These are phyloP conservation scores for Taenioides sp. DNA, from an alignment of 2,797 vertebrate species.

Conservation along the genomic window DNA sequence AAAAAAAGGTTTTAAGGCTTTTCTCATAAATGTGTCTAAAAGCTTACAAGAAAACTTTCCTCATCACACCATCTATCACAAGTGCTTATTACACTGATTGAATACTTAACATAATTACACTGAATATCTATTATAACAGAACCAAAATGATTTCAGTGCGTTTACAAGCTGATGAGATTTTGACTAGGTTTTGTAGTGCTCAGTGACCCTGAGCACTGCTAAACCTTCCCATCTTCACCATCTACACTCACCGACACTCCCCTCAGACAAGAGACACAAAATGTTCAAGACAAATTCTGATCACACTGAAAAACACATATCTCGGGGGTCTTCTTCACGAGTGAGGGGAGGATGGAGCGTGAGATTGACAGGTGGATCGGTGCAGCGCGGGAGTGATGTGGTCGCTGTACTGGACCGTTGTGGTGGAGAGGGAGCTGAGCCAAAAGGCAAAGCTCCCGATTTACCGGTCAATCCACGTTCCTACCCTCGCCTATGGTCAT, in stretches of 20 bases:
- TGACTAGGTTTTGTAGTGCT: not conserved
- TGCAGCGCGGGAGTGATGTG: no score
- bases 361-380: no score
- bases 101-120: not conserved
- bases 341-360: no score
- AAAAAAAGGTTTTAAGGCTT: not conserved
- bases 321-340: no score
- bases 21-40: not conserved
- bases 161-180: not conserved
- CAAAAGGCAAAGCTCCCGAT: no score
- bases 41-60: not conserved
- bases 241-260: not conserved
- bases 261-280: not conserved
- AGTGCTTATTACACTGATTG: conserved; percentile 7
- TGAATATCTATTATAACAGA: conserved; percentile 19
- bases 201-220: not conserved
- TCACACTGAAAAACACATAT: no score
- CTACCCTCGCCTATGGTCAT: no score
- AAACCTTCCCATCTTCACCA: not conserved
- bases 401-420: no score
- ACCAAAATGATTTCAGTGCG: not conserved
- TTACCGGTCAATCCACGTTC: no score
- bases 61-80: conserved; percentile 31
- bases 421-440: no score
- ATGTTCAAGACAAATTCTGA: no score